Conservation (phyloP, 2,113 vertebrate genomes). For the Calonectris borealis region DNA sequence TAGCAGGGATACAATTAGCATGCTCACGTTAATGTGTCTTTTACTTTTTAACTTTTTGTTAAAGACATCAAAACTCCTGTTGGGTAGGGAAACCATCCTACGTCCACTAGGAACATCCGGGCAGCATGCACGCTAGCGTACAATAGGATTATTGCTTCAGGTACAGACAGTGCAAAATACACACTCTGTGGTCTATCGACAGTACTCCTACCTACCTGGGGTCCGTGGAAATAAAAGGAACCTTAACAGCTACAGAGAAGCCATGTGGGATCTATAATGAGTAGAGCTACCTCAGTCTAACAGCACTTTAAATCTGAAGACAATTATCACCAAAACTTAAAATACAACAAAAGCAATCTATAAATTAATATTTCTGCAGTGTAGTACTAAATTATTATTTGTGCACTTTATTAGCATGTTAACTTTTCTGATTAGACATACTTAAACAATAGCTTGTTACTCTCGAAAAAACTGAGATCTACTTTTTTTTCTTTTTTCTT, state of each 20-base stretch:
- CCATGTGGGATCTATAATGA: constrained; percentile 57
- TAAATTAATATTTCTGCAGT: constrained; percentile 64
- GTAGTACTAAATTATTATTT: constrained; percentile 64
- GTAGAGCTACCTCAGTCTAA: constrained; percentile 64
- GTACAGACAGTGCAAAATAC: constrained; percentile 70
- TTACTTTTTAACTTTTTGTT: not conserved
- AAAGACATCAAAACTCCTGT: constrained; percentile 39
- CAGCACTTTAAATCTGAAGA: constrained; percentile 76
- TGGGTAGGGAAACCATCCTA: constrained; percentile 64
- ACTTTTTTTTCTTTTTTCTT: not conserved
- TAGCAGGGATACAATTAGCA: constrained; percentile 50
- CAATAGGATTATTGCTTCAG: constrained; percentile 79
- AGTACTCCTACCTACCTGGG: constrained; percentile 63
- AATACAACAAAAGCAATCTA: constrained; percentile 69
- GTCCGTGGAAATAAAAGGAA: constrained; percentile 67
- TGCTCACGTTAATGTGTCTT: constrained; percentile 41
- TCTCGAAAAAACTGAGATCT: constrained; percentile 40
- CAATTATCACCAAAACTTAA: constrained; percentile 73
- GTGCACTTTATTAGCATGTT: constrained; percentile 70
- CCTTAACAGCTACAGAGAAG: constrained; percentile 66
- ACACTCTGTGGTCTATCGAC: constrained; percentile 57
- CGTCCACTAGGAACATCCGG: constrained; percentile 65
- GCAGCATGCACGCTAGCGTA: constrained; percentile 74
- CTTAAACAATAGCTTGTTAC: constrained; percentile 59
- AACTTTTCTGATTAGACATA: constrained; percentile 59